Conservation (phyloP, 2,888 invertebrate species). For the Pilophorus perplexus region DNA sequence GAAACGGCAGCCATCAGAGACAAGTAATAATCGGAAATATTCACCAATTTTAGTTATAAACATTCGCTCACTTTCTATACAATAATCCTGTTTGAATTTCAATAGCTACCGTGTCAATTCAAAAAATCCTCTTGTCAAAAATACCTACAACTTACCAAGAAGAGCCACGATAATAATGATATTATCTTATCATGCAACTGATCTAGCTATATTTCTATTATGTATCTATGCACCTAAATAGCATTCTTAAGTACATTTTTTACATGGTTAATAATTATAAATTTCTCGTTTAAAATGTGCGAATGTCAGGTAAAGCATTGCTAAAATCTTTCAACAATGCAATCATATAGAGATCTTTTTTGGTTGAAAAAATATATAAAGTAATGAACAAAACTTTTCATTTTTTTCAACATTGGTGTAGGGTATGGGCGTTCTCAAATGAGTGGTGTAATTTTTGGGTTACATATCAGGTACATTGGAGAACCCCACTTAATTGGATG, state of each 20-base stretch:
- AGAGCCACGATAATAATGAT: conserved; percentile 3
- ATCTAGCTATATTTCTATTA: conserved; percentile 12
- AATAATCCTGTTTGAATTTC: no score
- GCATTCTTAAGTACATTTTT: conserved; percentile 1
- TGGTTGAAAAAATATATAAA: neutral
- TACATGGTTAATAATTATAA: conserved; percentile 6
- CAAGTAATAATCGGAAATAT: no score
- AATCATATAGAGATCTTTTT: neutral
- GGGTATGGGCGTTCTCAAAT: no score
- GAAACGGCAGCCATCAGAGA: no score
- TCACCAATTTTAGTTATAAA: no score
- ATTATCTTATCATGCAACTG: neutral
- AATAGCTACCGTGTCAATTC: no score
- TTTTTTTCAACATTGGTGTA: neutral
- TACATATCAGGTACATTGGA: no score
- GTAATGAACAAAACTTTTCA: neutral
- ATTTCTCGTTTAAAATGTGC: conserved; percentile 2
- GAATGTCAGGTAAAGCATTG: conserved; percentile 1
- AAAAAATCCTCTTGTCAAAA: conserved; percentile 13
- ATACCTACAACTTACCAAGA: conserved; percentile 14
- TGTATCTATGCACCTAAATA: conserved; percentile 10
- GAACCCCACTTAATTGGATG: no score
- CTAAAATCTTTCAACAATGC: neutral
- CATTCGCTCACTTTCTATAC: no score
- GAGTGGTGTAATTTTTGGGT: no score